Base-by-base conservation (phyloP, 1,140 invertebrate genomes). In the Drosophila azteca region DNA sequence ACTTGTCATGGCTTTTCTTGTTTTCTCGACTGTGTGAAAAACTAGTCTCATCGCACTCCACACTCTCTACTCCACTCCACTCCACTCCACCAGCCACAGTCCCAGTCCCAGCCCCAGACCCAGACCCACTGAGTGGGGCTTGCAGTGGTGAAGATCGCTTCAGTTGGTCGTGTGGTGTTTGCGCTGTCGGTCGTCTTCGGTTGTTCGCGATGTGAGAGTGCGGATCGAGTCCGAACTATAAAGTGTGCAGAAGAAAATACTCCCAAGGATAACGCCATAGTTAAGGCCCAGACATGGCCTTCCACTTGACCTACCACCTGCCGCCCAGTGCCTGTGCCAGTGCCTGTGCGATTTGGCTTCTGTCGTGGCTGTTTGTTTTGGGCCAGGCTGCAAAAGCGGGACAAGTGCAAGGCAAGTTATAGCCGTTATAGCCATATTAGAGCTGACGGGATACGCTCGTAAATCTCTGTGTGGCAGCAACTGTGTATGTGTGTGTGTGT, bases 101-200 rank as follows among this genome's bases (percentile, higher is more conserved):
- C 48, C 26, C 31, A 55, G 29, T 2, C 7, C 29, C 31, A 31
- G 31, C 1, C 8, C 31, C 31, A 6, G 24, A 8, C 24, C n/a
- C 24, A 17, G 17, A 4, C n/a, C 35, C 39, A 61, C 11, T 0
- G 35, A 13, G 35, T 39, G 35, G 35, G 8, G 1, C 31, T 61
- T 68, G 76, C 63, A 74, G 71, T 63, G 17, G 49, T 15, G 26
- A 63, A 59, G 76, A 69, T 69, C 71, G 62, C 71, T 79, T 88
- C 83, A 88, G 83, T 88, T 88, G 79, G 20, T 79, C 77, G 76
- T 68, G 84, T 77, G 68, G 67, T 83, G 79, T 88, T 83, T 79
- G 59, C 67, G 67, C 67, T 64, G 83, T 83, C 83, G 83, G 82
- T 85, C 81, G 81, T 51, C 50, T 45, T 50, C 44, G 26, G 29